phyloP scores from a whole-genome alignment of 1,140 invertebrate genomes.

The Heliothis subflexa region DNA sequence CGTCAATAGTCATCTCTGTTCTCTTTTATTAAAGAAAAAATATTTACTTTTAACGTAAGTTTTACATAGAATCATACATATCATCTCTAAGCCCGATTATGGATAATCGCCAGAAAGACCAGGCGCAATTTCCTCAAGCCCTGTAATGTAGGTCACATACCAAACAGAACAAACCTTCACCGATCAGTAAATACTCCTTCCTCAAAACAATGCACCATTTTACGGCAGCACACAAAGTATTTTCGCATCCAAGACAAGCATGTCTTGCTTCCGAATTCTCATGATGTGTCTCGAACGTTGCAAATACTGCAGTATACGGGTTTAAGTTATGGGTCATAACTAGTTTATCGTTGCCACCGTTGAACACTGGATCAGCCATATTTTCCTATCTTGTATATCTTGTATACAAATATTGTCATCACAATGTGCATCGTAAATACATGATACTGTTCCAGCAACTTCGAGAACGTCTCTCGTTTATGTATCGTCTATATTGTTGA shows the following conservation, averaged over 20 bases:
- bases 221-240: neutral
- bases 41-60: neutral
- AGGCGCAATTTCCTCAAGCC: neutral
- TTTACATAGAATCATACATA: too few species aligned
- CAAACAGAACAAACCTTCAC: neutral
- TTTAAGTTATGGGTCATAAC: slow-evolving; percentile 37
- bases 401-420: slow-evolving; percentile 1
- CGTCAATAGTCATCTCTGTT: too few species aligned
- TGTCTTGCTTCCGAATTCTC: slow-evolving; percentile 1
- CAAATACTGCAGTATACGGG: neutral
- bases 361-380: slow-evolving; percentile 10
- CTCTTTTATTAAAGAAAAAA: neutral
- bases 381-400: neutral
- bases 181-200: neutral
- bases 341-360: slow-evolving; percentile 25
- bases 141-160: neutral
- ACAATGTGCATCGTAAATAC: neutral
- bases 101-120: too few species aligned
- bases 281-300: neutral
- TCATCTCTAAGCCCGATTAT: too few species aligned
- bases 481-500: neutral
- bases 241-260: slow-evolving; percentile 4
- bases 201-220: neutral
- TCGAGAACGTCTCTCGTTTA: neutral
- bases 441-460: neutral